Percentiles rank a stretch among this genome's conserved stretches.
These are phyloP conservation scores for Tuberolachnus salignus DNA, from an alignment of 2,888 invertebrate species.

Conservation along the genomic window DNA sequence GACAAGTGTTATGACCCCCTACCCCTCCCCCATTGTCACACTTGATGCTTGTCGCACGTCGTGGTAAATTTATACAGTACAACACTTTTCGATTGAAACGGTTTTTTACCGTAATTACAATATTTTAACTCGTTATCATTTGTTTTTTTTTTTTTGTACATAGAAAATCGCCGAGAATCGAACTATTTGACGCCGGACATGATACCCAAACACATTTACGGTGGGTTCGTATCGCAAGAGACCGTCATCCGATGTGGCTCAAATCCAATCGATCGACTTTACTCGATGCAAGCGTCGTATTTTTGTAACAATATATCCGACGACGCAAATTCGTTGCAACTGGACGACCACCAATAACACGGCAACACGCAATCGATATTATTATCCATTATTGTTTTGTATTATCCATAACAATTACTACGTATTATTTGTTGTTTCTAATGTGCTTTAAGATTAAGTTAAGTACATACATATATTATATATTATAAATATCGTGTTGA, in stretches of 20 bases:
- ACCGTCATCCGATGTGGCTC: slow-evolving; percentile 49
- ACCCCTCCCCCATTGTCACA: no score
- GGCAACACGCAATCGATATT: not conserved
- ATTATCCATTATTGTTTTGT: not conserved
- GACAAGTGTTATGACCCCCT: no score
- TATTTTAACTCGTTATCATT: not conserved
- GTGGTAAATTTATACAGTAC: no score
- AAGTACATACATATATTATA: not conserved
- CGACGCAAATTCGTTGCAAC: slow-evolving; percentile 30
- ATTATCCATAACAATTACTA: not conserved
- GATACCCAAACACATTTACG: slow-evolving; percentile 49
- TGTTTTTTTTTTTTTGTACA: slow-evolving; percentile 13
- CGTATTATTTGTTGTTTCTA: slow-evolving; percentile 13
- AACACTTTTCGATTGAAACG: no score
- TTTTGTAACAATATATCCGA: slow-evolving; percentile 66
- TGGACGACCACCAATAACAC: slow-evolving; percentile 30
- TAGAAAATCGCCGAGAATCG: slow-evolving; percentile 36
- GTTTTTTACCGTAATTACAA: no score
- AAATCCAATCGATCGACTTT: slow-evolving; percentile 70
- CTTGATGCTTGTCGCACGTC: no score
- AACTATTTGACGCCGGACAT: slow-evolving; percentile 32
- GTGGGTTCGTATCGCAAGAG: slow-evolving; percentile 49
- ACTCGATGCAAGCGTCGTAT: slow-evolving; percentile 72
- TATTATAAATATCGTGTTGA: slow-evolving; percentile 11
- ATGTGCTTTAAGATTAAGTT: slow-evolving; percentile 3